Percentiles rank a stretch among this genome's conserved stretches.
Conservation (phyloP, 2,797 vertebrate genomes). For the Esox lucius region DNA sequence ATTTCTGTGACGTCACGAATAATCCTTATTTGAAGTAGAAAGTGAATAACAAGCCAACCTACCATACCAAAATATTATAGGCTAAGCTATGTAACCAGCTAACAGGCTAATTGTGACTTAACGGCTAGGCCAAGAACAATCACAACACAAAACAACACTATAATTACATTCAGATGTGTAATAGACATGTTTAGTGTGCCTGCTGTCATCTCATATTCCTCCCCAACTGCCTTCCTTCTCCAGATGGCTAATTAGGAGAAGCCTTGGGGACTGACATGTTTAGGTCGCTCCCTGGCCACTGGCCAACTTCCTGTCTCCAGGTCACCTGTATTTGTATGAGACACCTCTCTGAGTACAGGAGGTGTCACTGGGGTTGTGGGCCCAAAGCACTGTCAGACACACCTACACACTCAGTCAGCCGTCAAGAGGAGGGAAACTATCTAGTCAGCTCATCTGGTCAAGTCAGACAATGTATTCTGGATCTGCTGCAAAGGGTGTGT, state of each 20-base stretch:
- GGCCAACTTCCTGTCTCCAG: neutral
- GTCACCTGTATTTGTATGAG: neutral
- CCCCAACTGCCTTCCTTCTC: neutral
- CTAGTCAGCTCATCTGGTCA: neutral
- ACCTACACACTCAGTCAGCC: neutral
- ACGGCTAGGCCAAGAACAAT: neutral
- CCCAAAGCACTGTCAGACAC: too few species aligned
- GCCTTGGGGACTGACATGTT: neutral
- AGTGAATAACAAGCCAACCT: conserved; percentile 6
- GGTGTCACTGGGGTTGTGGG: neutral
- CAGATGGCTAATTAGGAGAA: neutral
- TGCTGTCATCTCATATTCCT: neutral
- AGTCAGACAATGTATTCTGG: neutral
- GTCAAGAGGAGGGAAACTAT: neutral
- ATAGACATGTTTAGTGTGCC: neutral
- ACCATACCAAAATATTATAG: neutral
- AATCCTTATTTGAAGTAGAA: conserved; percentile 7
- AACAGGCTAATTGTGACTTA: neutral
- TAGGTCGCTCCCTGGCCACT: neutral
- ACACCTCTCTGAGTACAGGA: neutral
- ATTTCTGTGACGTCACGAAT: too few species aligned
- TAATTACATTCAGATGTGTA: neutral
- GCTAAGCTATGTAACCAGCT: neutral
- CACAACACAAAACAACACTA: neutral
- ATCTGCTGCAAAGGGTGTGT: neutral